Conservation (phyloP, 2,888 invertebrate species). For the Pseudococcus viburni region DNA sequence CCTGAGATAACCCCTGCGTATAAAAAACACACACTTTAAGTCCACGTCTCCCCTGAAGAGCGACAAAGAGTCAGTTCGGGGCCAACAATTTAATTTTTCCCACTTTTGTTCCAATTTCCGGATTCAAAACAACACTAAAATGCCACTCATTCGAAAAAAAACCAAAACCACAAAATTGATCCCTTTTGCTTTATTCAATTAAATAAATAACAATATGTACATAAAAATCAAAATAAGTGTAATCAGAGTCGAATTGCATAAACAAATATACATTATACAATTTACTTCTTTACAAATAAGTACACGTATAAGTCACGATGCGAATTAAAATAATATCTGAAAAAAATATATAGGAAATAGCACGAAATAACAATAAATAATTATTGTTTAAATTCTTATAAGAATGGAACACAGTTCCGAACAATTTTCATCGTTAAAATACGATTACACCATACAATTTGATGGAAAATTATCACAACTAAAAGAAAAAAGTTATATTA, state of each 20-base stretch:
- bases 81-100: background rate
- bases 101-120: background rate
- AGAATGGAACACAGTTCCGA: constrained; percentile 59
- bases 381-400: constrained; percentile 59
- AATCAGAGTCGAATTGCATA: constrained; percentile 57
- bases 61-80: too few species aligned
- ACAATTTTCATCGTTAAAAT: constrained; percentile 62
- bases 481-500: constrained; percentile 22
- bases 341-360: constrained; percentile 57
- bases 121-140: too few species aligned
- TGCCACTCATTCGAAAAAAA: background rate
- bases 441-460: constrained; percentile 59
- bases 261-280: constrained; percentile 58
- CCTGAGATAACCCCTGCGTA: too few species aligned
- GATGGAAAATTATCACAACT: constrained; percentile 62
- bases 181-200: constrained; percentile 54
- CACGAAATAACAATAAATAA: constrained; percentile 55
- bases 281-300: constrained; percentile 48
- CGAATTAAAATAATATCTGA: constrained; percentile 28
- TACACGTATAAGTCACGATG: constrained; percentile 57
- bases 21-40: too few species aligned
- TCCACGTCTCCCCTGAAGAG: too few species aligned
- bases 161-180: constrained; percentile 37
- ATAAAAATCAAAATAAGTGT: constrained; percentile 59
- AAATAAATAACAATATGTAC: constrained; percentile 53